Base-by-base conservation (phyloP, 2,888 invertebrate genomes). In the Nemoura dubitans region DNA sequence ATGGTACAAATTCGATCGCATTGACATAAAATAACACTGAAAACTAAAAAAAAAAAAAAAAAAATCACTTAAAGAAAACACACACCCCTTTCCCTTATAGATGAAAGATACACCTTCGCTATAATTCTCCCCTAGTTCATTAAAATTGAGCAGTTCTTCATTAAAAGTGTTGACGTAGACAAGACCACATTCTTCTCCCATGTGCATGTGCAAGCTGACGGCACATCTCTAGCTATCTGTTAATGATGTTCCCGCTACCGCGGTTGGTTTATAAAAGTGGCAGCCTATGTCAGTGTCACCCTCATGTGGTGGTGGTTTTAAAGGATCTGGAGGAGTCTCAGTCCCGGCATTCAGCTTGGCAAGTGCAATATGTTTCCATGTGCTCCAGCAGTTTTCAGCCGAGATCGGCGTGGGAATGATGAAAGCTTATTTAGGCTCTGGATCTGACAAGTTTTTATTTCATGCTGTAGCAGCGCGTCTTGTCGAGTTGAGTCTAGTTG, bases 381-480 rank as follows among this genome's bases (percentile, higher is more conserved):
- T 84, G 84, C 28, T 84, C 21, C 36, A 77, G 85, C 26, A 42
- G 59, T 7, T 59, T 59, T 21, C 21, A 21, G 59, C 59, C 59
- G 59, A 59, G 59, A 21, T 29, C n/a, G 42, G 76, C 86, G 86
- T 86, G 86, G 86, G 86, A 86, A 86, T 83, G 43, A 77, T 28
- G 86, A 26, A 26, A 83, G 83, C 59, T 42, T 43, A 83, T 83
- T 83, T 83, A 43, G 36, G n/a, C 28, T 43, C 43, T 83, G 83
- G 25, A 43, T 25, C 59, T 42, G 83, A 84, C 59, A 81, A 81
- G 21, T 84, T 84, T 84, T 84, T 84, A 76, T 76, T 59, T 26
- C 26, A 59, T 59, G 59, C 59, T 59, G n/a, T n/a, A 21, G 59
- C 59, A 59, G 59, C 59, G 10, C 59, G 59, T 59, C 59, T 10